Evolutionary conservation across 2,888 invertebrate species (phyloP), one percentile per base, ranked within the genome.

Genomic region (Drosophila atroscutellata): DNA sequence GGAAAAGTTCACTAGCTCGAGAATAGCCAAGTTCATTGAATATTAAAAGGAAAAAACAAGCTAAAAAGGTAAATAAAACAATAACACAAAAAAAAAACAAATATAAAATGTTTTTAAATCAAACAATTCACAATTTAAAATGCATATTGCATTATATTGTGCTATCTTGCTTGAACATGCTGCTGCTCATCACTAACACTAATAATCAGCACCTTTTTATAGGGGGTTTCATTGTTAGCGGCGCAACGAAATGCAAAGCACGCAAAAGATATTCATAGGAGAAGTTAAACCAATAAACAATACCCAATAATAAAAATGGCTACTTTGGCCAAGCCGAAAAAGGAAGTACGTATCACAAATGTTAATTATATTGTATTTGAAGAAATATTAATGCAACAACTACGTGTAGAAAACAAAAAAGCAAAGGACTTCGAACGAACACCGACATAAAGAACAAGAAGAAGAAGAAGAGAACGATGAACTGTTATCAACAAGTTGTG

Each of bases 241-340:
- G 37, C 30, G 61, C 54, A 54, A 24, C 58, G 73, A 51, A 56
- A 67, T 62, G 58, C 60, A 51, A 34, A 77, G 28, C 39, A 51
- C 81, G 67, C 73, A 67, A 56, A 61, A 55, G 15, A 5, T 28
- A 36, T 28, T 20, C 26, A 24, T 30, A 54, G 18, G 34, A 5
- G 24, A 51, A 63, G n/a, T 37, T 30, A 8, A 13, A 15, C 6
- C 37, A 37, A 63, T 37, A 60, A 26, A 13, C 20, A 24, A 65
- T 62, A 60, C n/a, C 18, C 20, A 26, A 34, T 26, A 47, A 45
- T 15, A 58, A 83, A 75, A 68, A 93, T 93, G 93, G 93, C 93
- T 49, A 93, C 93, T 30, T 83, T 93, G 75, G 91, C 90, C 20
- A 92, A 91, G 68, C 91, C 93, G 20, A 92, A 91, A 80, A 91